Base-by-base conservation (phyloP, 2,888 invertebrate species). In the Polydrusus cervinus region DNA sequence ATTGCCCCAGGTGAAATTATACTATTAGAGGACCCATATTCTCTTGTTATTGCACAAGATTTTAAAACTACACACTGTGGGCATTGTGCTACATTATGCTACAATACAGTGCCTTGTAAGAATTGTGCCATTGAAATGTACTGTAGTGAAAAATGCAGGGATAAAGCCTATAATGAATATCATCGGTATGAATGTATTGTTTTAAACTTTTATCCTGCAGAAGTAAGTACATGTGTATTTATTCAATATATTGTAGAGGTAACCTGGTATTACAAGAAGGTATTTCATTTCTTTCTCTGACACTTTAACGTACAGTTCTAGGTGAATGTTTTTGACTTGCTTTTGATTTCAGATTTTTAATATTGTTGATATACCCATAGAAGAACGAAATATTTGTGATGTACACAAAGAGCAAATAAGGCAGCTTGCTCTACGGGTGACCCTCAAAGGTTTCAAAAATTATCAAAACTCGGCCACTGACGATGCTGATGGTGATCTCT, bases 111-210 rank as follows among this genome's bases (percentile, higher is more conserved):
- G 8, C 65, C 65, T 14, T 65, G 65, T 30, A 45, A 11, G 13
- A 25, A 14, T 1, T 65, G 65, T 47, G 25, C 30, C 13, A 25
- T 45, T 16, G 65, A 45, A 47, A 49, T 47, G 25, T 65, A 65
- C n/a, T 65, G 65, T 14, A 65, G 49, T 30, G 30, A 49, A 3
- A 30, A 20, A 10, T 65, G 65, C 47, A 13, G 49, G 47, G 34
- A 49, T 0, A 49, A 25, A 25, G 65, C 49, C n/a, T 49, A 30
- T 30, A 10, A 9, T 14, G 49, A 20, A 6, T 65, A 65, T 65
- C 65, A 65, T 47, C 65, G 30, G 14, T 65, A 65, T 34, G 65
- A 65, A 14, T 65, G 65, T 14, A 16, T 49, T 14, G 14, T 55
- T 55, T 55, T 14, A 30, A 55, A 55, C 9, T 14, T n/a, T 55